Conservation (phyloP, 2,797 vertebrate genomes). For the Dendrocincla tyrannina region DNA sequence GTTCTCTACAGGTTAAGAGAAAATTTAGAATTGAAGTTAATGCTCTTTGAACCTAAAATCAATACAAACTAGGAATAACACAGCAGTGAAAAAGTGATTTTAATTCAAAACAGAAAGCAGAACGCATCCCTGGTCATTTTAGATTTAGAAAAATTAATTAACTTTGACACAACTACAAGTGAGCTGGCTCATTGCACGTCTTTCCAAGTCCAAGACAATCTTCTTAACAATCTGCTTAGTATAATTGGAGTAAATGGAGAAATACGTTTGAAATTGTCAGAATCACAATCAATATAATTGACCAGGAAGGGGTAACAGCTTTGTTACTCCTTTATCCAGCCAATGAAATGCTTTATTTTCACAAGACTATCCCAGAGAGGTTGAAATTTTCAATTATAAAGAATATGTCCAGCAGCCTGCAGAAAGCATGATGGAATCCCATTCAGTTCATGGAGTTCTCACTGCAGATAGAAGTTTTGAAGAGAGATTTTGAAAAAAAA, state of each 20-base stretch:
- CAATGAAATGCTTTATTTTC: not conserved
- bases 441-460: not conserved
- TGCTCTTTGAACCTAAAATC: constrained; percentile 52
- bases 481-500: not conserved
- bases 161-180: constrained; percentile 53
- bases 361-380: not conserved
- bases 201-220: constrained; percentile 40
- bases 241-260: constrained; percentile 51
- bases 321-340: not conserved
- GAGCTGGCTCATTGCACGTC: not conserved
- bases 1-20: constrained; percentile 36
- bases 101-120: constrained; percentile 55
- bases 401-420: not conserved
- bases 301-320: constrained; percentile 15
- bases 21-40: constrained; percentile 50
- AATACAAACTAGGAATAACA: constrained; percentile 41
- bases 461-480: not conserved
- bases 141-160: constrained; percentile 59
- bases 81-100: constrained; percentile 34
- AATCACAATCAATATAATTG: constrained; percentile 39
- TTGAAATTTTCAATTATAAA: constrained; percentile 30
- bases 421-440: not conserved
- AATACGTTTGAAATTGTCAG: constrained; percentile 51
- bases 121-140: constrained; percentile 37
- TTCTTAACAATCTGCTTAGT: constrained; percentile 36